Evolutionary conservation across 30 jellyfish, hydroid and myxozoan species (phyloP).

Genomic region (Chrysaora quinquecirrha): DNA sequence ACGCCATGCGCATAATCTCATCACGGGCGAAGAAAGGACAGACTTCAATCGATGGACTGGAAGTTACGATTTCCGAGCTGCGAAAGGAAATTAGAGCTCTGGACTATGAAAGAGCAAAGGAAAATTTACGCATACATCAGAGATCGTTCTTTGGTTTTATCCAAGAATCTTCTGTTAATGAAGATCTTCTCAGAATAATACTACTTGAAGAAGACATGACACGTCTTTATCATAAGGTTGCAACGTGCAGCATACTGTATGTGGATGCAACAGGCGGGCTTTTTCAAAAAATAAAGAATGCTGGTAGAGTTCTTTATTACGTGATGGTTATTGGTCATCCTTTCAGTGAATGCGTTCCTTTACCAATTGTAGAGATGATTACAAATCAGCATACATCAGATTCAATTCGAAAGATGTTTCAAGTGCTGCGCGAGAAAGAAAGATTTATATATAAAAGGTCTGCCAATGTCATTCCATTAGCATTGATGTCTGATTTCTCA

Average conservation of each 20-base stretch:
- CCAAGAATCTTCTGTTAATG: background rate
- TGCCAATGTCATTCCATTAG: slow-evolving; percentile 15
- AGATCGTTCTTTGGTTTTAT: slow-evolving; percentile 10
- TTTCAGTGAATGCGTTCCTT: slow-evolving; percentile 3
- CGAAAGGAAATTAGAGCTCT: background rate
- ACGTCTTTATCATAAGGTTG: slow-evolving; percentile 8
- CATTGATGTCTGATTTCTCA: slow-evolving; percentile 27
- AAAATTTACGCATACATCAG: background rate
- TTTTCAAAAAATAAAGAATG: background rate
- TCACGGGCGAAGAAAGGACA: slow-evolving; percentile 12
- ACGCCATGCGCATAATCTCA: slow-evolving; percentile 1
- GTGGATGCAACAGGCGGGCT: slow-evolving; percentile 41
- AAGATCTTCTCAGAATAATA: background rate
- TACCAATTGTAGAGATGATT: slow-evolving; percentile 29
- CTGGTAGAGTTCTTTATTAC: slow-evolving; percentile 3
- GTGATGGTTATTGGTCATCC: slow-evolving; percentile 43
- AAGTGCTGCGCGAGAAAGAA: slow-evolving; percentile 6
- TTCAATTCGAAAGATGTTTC: slow-evolving; percentile 10
- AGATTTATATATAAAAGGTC: background rate
- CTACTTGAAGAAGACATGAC: slow-evolving; percentile 17
- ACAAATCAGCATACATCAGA: slow-evolving; percentile 19
- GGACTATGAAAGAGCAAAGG: background rate
- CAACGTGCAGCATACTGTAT: background rate
- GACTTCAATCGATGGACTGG: background rate
- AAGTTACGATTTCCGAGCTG: no score